phyloP scores from a whole-genome alignment of 2,113 vertebrate genomes.

The Calidris pygmaea region DNA sequence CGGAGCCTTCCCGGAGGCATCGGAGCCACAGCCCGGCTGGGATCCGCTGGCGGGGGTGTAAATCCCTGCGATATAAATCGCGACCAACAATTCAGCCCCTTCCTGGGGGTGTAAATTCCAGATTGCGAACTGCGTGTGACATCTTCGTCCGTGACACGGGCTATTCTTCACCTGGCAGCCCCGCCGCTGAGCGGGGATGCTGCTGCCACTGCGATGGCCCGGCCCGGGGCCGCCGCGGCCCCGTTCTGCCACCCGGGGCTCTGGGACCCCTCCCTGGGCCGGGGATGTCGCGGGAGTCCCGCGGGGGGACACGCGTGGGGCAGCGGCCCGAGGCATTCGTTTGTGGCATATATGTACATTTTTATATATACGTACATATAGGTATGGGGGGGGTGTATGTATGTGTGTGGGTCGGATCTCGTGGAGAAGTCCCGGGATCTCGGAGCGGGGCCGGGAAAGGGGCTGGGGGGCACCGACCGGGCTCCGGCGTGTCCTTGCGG shows the following conservation, averaged over 20 bases:
- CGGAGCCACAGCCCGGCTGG: neutral
- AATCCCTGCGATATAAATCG: neutral
- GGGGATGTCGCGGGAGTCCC: neutral
- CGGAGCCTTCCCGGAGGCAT: neutral
- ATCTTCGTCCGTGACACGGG: too few relatives aligned
- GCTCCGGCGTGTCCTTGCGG: neutral
- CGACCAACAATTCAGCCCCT: neutral
- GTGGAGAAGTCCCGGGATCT: neutral
- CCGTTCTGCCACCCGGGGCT: neutral
- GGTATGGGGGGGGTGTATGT: too few relatives aligned
- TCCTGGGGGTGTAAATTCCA: neutral
- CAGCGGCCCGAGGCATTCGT: neutral
- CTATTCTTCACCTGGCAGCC: neutral
- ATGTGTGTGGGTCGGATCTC: neutral
- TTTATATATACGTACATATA: neutral
- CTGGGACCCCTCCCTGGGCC: neutral
- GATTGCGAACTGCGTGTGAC: neutral
- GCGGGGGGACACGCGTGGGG: neutral
- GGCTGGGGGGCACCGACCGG: neutral
- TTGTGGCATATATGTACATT: neutral
- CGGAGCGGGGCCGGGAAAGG: neutral
- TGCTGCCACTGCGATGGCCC: neutral
- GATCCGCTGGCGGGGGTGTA: fast-evolving
- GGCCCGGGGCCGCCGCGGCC: neutral
- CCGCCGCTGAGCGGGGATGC: neutral